Evolutionary conservation across 1,140 invertebrate genomes (phyloP).

Genomic region (Drosophila pseudoobscura): DNA sequence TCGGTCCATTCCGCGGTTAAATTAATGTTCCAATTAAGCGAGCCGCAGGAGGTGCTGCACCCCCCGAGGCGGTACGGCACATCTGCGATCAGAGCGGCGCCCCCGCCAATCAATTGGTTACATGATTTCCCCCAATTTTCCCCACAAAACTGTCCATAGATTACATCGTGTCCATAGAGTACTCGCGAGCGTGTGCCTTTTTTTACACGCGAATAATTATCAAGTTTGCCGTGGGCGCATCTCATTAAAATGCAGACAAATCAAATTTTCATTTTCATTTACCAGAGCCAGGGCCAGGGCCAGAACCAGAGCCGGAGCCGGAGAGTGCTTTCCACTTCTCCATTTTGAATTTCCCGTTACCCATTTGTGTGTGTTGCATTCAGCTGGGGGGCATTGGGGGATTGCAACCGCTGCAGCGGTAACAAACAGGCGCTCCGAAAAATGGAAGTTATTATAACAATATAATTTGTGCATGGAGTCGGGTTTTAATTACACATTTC

Average conservation of each 20-base stretch:
- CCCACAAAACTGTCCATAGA: no score
- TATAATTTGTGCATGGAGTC: conserved; percentile 45
- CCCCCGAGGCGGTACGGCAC: no score
- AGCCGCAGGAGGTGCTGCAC: conserved; percentile 13
- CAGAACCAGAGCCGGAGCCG: no score
- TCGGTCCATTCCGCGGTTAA: conserved; percentile 37
- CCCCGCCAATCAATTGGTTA: conserved; percentile 22
- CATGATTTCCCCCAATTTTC: neutral
- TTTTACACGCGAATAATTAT: conserved; percentile 61
- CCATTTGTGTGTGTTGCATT: conserved; percentile 9
- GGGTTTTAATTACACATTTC: conserved; percentile 68
- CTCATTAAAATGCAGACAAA: conserved; percentile 76
- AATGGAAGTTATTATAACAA: conserved; percentile 45
- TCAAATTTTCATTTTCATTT: conserved; percentile 62
- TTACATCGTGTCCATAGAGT: neutral
- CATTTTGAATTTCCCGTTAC: conserved; percentile 2
- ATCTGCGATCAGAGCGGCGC: no score
- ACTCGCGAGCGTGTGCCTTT: neutral
- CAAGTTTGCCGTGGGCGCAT: conserved; percentile 45
- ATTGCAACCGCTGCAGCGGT: conserved; percentile 12
- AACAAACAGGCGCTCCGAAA: neutral
- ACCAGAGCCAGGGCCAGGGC: no score
- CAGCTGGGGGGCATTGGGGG: conserved; percentile 6
- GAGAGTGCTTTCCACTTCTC: conserved; percentile 1
- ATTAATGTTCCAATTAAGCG: conserved; percentile 63